Percentiles rank a stretch among this genome's conserved stretches.
Conservation (phyloP, 2,113 vertebrate genomes). For the Mola mola region DNA sequence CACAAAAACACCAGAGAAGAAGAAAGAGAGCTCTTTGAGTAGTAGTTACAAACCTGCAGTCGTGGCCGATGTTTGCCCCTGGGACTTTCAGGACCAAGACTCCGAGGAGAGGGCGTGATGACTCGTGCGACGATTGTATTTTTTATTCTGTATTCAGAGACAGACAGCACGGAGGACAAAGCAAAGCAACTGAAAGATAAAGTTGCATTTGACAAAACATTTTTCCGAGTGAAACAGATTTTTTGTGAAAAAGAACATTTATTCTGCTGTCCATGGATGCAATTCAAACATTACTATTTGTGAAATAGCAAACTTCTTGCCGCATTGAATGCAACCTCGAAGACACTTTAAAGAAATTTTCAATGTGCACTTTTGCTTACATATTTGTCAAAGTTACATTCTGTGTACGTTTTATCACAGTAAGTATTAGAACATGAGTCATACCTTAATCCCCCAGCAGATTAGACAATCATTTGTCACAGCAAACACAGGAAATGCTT, state of each 20-base stretch:
- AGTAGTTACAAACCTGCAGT: slow-evolving; percentile 55
- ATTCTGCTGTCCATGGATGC: slow-evolving; percentile 64
- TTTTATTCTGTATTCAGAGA: slow-evolving; percentile 53
- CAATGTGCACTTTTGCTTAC: slow-evolving; percentile 54
- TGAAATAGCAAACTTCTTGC: slow-evolving; percentile 82
- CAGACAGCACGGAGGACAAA: slow-evolving; percentile 32
- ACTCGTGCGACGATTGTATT: slow-evolving; percentile 30
- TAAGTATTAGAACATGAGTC: slow-evolving; percentile 16
- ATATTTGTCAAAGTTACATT: slow-evolving; percentile 42
- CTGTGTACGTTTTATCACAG: slow-evolving; percentile 43
- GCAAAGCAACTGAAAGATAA: not conserved
- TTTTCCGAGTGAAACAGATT: slow-evolving; percentile 18
- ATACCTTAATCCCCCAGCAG: too few relatives aligned
- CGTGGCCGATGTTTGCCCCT: slow-evolving; percentile 80
- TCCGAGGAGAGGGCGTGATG: slow-evolving; percentile 74
- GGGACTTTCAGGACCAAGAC: slow-evolving; percentile 84
- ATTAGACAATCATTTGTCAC: slow-evolving; percentile 45
- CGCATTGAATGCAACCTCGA: slow-evolving; percentile 85
- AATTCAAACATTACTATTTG: slow-evolving; percentile 84
- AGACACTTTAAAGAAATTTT: slow-evolving; percentile 79
- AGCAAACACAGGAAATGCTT: not conserved
- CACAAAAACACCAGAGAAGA: slow-evolving; percentile 63
- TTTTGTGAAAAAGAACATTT: slow-evolving; percentile 23
- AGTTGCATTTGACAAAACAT: not conserved
- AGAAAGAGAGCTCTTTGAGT: slow-evolving; percentile 67